Percentiles rank a stretch among this genome's conserved stretches.
Evolutionary conservation across 2,888 invertebrate species (phyloP).

Genomic region (Pandemis cinnamomeana): DNA sequence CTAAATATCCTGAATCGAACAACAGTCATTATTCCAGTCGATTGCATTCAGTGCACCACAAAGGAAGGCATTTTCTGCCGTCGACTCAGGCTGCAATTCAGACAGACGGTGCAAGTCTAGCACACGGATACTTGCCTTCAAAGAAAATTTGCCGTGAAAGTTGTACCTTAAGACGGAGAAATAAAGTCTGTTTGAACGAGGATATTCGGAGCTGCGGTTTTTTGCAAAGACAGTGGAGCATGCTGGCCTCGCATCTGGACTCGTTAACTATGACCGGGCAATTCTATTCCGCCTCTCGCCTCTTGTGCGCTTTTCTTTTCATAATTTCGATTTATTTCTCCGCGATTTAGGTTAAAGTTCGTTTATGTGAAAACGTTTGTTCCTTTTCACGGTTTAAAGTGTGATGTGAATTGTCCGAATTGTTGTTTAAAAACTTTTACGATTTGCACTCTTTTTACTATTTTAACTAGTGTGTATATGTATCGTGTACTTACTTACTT

Average conservation of each 20-base stretch:
- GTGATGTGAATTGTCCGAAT: too few species aligned
- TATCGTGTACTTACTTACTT: too few species aligned
- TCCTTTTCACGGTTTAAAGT: too few species aligned
- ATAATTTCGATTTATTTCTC: slow-evolving; percentile 24
- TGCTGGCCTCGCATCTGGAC: slow-evolving; percentile 2
- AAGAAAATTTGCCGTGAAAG: not conserved
- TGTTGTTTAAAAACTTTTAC: too few species aligned
- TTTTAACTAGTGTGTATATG: too few species aligned
- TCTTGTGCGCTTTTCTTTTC: slow-evolving; percentile 31
- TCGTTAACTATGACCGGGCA: slow-evolving; percentile 26
- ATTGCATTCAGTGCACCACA: slow-evolving; percentile 23
- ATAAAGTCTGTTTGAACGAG: not conserved
- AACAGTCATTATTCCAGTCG: slow-evolving; percentile 36
- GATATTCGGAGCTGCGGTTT: not conserved
- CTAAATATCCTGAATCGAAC: slow-evolving; percentile 29
- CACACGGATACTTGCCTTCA: not conserved
- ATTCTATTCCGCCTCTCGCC: slow-evolving; percentile 21
- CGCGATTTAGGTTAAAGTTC: slow-evolving; percentile 11
- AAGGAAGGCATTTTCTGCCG: slow-evolving; percentile 37
- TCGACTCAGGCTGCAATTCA: slow-evolving; percentile 6
- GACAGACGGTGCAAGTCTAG: not conserved
- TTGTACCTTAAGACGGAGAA: not conserved
- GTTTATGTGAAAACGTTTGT: slow-evolving; percentile 3
- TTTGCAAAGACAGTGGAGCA: not conserved
- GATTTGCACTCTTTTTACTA: too few species aligned